Evolutionary conservation across 1,140 invertebrate species (phyloP).

Genomic region (Lysiphlebus fabarum): DNA sequence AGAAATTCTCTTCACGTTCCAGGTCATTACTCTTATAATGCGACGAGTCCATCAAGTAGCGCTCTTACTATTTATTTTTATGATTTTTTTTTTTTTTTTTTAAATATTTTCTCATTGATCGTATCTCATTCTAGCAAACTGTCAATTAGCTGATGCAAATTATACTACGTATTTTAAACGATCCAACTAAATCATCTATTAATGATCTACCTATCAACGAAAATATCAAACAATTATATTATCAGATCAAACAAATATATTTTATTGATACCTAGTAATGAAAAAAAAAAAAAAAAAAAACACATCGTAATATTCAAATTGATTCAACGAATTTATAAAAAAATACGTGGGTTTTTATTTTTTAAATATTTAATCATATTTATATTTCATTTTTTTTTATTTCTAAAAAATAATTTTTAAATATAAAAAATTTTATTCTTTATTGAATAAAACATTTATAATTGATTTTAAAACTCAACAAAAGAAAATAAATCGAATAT

Average conservation of each 20-base stretch:
- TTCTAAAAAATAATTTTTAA: neutral
- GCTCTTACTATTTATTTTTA: no score
- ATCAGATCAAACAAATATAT: no score
- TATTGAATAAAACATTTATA: slow-evolving; percentile 10
- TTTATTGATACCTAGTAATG: no score
- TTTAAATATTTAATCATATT: no score
- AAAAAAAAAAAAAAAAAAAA: no score
- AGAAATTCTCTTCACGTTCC: slow-evolving; percentile 1
- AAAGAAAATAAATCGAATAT: neutral
- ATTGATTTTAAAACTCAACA: slow-evolving; percentile 7
- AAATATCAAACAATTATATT: no score
- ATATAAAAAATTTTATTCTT: neutral
- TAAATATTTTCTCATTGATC: slow-evolving; percentile 2
- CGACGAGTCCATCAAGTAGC: neutral
- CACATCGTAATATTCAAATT: no score
- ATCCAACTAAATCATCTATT: neutral
- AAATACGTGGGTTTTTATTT: no score
- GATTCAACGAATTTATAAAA: no score
- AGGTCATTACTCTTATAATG: slow-evolving; percentile 9
- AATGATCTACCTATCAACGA: no score
- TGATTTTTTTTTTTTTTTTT: neutral
- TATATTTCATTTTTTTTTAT: no score
- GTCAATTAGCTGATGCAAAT: slow-evolving; percentile 21
- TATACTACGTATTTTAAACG: neutral
- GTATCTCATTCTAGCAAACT: slow-evolving; percentile 3